These are phyloP conservation scores for Periphyllus acericola DNA, from an alignment of 2,888 invertebrate genomes.

Conservation along the genomic window DNA sequence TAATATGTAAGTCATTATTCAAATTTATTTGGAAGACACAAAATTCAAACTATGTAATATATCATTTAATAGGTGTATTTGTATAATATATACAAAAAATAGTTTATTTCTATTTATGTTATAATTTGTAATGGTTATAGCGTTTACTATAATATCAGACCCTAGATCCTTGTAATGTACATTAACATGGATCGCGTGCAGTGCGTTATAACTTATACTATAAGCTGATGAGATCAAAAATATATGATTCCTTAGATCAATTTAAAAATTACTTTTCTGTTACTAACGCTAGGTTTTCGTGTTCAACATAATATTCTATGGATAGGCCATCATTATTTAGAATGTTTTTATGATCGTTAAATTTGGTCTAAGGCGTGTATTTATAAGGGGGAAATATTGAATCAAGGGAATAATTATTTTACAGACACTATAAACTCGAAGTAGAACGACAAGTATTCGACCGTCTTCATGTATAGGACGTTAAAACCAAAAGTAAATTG, in stretches of 20 bases:
- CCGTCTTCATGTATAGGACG: background rate
- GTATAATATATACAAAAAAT: too few relatives aligned
- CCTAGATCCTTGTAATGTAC: background rate
- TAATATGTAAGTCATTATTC: too few relatives aligned
- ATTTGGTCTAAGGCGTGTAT: background rate
- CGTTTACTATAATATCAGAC: background rate
- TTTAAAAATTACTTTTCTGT: slow-evolving; percentile 6
- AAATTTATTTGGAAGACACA: too few relatives aligned
- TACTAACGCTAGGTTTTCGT: background rate
- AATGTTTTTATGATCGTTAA: slow-evolving; percentile 4
- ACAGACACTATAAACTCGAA: background rate
- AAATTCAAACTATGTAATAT: too few relatives aligned
- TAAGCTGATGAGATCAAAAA: background rate
- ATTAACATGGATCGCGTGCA: background rate
- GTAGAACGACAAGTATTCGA: background rate
- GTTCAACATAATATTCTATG: background rate
- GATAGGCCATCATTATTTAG: background rate
- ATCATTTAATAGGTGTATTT: too few relatives aligned
- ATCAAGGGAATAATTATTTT: background rate
- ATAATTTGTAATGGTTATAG: background rate
- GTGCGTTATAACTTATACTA: background rate
- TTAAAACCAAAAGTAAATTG: slow-evolving; percentile 21
- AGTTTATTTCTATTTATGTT: too few relatives aligned
- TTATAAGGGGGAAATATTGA: background rate
- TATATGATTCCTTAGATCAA: slow-evolving; percentile 12